Base-by-base conservation (phyloP, 2,797 vertebrate species). In the Eidolon dupreanum region DNA sequence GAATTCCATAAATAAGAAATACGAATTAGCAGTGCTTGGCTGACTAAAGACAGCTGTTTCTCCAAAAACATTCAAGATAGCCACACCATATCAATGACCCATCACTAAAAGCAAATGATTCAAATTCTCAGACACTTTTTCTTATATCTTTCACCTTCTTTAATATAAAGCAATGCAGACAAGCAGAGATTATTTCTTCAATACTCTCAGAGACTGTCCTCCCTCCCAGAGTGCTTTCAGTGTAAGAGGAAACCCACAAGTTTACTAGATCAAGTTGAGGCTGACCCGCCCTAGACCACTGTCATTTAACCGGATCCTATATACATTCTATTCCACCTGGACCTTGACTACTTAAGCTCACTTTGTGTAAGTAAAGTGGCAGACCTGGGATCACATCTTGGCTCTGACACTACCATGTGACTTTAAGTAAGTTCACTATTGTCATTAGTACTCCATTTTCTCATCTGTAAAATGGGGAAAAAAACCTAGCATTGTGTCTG, bases 1-100 rank as follows among this genome's bases (percentile, higher is more conserved):
- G 95, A 88, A 70, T 96, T 93, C 73, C 92, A 51, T 84, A 61
- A 91, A 90, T 86, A 90, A 95, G 90, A 97, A 97, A 83, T 83
- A 77, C 3, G 53, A 90, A 43, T 93, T 63, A 71, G 75, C 36
- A 66, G 83, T n/a, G n/a, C 59, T 75, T 26, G 13, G 10, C 57
- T 66, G 68, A 73, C 68, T 87, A 36, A 59, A 96, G 71, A 20
- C 53, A 61, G 65, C 31, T 6, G 8, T 49, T 73, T 95, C 84
- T 84, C 57, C 8, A 16, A 53, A 74, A 49, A 81, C 26, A 73
- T 16, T 41, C 71, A 38, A 89, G 57, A 49, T 4, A 82, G 33
- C 43, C 59, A 71, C 43, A 57, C 31, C 16, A 31, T 65, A 38
- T 88, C 49, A 63, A 43, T 74, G 55, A 63, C 11, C 28, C 51